Evolutionary conservation across 2,113 vertebrate species (phyloP), one percentile per base, ranked within the genome.

Genomic region (Muntiacus reevesi): DNA sequence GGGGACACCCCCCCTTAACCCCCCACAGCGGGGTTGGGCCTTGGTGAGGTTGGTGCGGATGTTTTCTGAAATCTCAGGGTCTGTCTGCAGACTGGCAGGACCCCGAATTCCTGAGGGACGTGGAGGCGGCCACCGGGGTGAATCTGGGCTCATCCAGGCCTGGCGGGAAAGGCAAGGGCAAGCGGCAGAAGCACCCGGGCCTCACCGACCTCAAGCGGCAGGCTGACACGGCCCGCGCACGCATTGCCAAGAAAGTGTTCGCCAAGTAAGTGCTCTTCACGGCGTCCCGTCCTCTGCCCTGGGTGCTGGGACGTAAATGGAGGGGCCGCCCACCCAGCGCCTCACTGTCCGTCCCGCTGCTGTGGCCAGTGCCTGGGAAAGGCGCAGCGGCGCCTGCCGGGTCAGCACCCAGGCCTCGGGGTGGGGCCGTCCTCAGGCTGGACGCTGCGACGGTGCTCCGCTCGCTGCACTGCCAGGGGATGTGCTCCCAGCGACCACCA

Each of bases 231-330:
- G 67, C 99, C 13, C 99, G 99, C 3, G 98, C 99, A 0, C 99
- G 99, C 43, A 99, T 99, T 2, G 99, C 99, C 97, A 99, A 98
- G 87, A 99, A 99, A 89, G 99, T 99, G 89, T 99, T 99, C 47
- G 99, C 99, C 98, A 99, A 99, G 99, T 99, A 99, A 97, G 99
- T 95, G 6, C 25, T 6, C 17, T 28, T 67, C 0, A 3, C 11
- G 0, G 27, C 0, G 11, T 4, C 15, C 50, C 0, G 0, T 55
- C 6, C 23, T 33, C 3, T 3, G 23, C 19, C 27, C 52, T 36
- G 21, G 17, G 71, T 8, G 8, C 59, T 5, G 3, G 16, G 15
- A 8, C 1, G 19, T 4, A 7, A 14, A 54, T 0, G 17, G 45
- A 33, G 40, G n/a, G 21, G 47, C 71, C 1, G 0, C 54, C 17